Evolutionary conservation across 2,113 vertebrate species (phyloP), one percentile per base, ranked within the genome.

Genomic region (Rattus rattus): DNA sequence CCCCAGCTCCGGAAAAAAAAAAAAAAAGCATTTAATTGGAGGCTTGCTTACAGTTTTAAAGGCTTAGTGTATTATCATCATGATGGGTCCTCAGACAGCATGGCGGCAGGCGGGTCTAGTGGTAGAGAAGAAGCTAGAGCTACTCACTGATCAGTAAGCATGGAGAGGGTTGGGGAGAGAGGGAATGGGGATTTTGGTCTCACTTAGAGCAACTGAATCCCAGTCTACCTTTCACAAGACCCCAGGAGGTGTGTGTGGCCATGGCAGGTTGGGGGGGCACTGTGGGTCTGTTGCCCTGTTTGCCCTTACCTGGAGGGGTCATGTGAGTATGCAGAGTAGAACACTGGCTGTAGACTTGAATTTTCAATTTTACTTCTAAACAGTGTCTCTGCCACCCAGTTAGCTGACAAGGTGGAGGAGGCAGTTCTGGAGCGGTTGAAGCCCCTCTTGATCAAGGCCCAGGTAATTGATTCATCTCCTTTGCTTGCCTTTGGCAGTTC

Each of bases 381-480:
- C 52, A 98, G 98, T 77, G 63, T 92, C 59, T 97, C 96, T 77
- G 94, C 97, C 17, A 70, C 94, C 52, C 84, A 97, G 89, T 77
- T 98, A 96, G 97, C 91, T 3, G 98, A 98, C 94, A 93, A 96
- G 72, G 97, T 98, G 9, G 97, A 97, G 83, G 96, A 96, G n/a
- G 76, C 86, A 20, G 98, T 98, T 26, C 88, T 98, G 94, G 95
- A 97, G 43, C 97, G 54, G 69, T 75, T 98, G 94, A 97, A 97
- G 90, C 97, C 98, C 88, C 95, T 98, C 19, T 85, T 98, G 94
- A 75, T 52, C 47, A 96, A 94, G 80, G 97, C 96, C 90, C 96
- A 98, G 98, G 98, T 98, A 97, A 98, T 26, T 26, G 9, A 2
- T 69, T 94, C 11, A 17, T 87, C 69, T 65, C 19, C 22, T 88